Base-by-base conservation (phyloP, 1,140 invertebrate genomes). In the Drosophila quadrilineata region DNA sequence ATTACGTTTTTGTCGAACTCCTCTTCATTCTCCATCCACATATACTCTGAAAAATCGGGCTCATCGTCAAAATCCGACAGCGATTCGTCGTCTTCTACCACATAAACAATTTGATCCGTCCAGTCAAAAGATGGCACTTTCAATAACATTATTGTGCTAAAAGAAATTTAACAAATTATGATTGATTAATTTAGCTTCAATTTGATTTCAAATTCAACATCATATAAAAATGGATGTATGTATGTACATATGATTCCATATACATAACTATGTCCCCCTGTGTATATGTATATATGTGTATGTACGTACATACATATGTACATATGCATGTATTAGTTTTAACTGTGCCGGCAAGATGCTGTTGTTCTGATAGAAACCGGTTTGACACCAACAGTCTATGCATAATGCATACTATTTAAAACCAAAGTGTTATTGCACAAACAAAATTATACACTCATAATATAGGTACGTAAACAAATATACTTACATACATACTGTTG, bases 1-100 rank as follows among this genome's bases (percentile, higher is more conserved):
- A 58, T 82, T 89, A 96, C 95, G 92, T 96, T 94, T 88, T 95
- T 95, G 82, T 97, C 95, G 88, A 96, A 97, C 79, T 96, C 95
- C 77, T 96, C 95, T 88, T 96, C 95, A 85, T 97, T 94, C 87
- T 96, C 96, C 95, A 97, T 96, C 96, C 95, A 97, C 91, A 96
- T 92, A 73, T 96, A 97, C 72, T 97, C 96, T 0, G 94, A 95
- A 89, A 96, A 97, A 89, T 96, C 95, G 43, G 92, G 93, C 49
- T 89, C 85, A 59, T 89, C 88, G 62, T 89, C 88, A 29, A 88
- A 65, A 71, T 94, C 92, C 29, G 90, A 89, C 14, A 91, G 89
- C n/a, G 91, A 90, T 45, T 91, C 91, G 46, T 92, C 91, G 8
- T 91, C 90, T 35, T 93, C 92, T 14, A 88, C 76, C 43, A 88